Base-by-base conservation (phyloP, 2,888 invertebrate genomes). In the Isoperla grammatica region DNA sequence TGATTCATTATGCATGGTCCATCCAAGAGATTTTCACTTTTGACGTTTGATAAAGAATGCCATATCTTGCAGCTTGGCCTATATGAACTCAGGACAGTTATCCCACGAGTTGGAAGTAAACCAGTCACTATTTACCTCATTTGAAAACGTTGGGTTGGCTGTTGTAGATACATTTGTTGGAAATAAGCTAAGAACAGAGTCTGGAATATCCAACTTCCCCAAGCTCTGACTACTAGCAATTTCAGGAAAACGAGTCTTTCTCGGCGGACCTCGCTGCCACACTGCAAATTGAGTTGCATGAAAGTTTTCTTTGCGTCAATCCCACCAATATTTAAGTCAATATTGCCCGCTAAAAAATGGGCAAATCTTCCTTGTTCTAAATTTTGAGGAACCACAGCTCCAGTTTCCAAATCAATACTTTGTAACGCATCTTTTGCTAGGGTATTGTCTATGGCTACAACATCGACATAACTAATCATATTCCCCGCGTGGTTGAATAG, bases 341-440 rank as follows among this genome's bases (percentile, higher is more conserved):
- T 54, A 54, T 54, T 17, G 13, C 35, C 54, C 15, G 40, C 54
- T 37, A 37, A 37, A 11, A 54, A 54, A 40, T 35, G 22, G n/a
- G 35, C 17, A 9, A 19, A 50, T 17, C 22, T 2, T 13, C 13
- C 15, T 29, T n/a, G 19, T 12, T 37, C 37, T 13, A 54, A 54
- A 19, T 54, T 54, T 35, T 35, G 54, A 15, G 54, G 19, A n/a
- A 54, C 19, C 3, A 54, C 37, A 8, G 54, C 35, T n/a, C 54
- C 35, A 15, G 37, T 54, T 54, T 22, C 3, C 22, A 8, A 2
- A 40, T 54, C 54, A n/a, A 54, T 54, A 4, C 35, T n/a, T 19
- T 54, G n/a, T 54, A 54, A 54, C 3, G 9, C 19, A 19, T 6
- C 15, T 39, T 4, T 54, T 13, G 54, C 54, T 5, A 54, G n/a